phyloP scores from a whole-genome alignment of 2,888 invertebrate species.

The Matsumyia berberina region DNA sequence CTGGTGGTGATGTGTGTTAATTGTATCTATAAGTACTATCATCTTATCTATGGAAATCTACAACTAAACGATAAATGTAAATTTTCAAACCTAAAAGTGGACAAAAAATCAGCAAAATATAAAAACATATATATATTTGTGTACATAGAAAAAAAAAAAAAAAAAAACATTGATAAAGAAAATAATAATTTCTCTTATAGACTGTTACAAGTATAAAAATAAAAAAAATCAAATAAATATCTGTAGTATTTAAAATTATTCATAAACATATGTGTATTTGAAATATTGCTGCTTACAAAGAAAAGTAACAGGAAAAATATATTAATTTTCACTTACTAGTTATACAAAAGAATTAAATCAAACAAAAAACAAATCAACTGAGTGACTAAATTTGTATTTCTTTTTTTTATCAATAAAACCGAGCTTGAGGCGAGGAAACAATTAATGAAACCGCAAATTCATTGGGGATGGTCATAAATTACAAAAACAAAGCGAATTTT shows the following conservation, averaged over 20 bases:
- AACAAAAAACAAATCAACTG: slow-evolving; percentile 18
- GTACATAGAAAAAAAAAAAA: slow-evolving; percentile 32
- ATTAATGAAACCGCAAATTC: not conserved
- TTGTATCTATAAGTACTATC: slow-evolving; percentile 26
- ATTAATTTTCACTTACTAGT: slow-evolving; percentile 24
- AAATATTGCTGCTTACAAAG: slow-evolving; percentile 58
- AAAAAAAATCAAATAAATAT: slow-evolving; percentile 40
- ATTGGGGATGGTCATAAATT: not conserved
- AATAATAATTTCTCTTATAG: slow-evolving; percentile 46
- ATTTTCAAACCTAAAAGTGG: slow-evolving; percentile 27
- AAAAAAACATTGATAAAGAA: no score
- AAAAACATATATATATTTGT: slow-evolving; percentile 17
- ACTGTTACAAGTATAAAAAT: slow-evolving; percentile 39
- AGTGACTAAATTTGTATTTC: slow-evolving; percentile 49
- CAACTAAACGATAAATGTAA: slow-evolving; percentile 37
- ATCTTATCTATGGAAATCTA: slow-evolving; percentile 5
- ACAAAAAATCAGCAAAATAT: not conserved
- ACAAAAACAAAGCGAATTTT: not conserved
- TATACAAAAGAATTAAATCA: slow-evolving; percentile 6
- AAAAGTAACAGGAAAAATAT: slow-evolving; percentile 21
- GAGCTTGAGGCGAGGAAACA: not conserved
- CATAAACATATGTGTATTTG: slow-evolving; percentile 59
- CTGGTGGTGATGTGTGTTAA: slow-evolving; percentile 66
- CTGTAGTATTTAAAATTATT: slow-evolving; percentile 47
- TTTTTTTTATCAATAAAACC: not conserved